Evolutionary conservation across 2,888 invertebrate species (phyloP).

Genomic region (Podotricha telesiphe): DNA sequence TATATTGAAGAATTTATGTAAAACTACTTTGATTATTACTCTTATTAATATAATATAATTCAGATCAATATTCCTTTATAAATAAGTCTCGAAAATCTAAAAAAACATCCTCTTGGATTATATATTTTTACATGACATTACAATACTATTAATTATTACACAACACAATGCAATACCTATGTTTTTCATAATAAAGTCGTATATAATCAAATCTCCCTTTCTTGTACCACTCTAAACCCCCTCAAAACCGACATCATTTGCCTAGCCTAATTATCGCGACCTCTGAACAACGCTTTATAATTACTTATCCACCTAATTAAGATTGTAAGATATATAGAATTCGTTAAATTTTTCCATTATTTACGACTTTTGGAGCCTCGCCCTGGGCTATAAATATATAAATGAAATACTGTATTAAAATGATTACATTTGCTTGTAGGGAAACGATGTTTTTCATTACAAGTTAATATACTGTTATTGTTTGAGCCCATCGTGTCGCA

Average conservation of each 20-base stretch:
- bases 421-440: not conserved
- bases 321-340: conserved; percentile 51
- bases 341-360: conserved; percentile 38
- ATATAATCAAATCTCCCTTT: conserved; percentile 18
- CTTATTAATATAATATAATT: too few relatives aligned
- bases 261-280: conserved; percentile 41
- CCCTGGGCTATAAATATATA: conserved; percentile 49
- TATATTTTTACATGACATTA: too few relatives aligned
- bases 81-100: too few relatives aligned
- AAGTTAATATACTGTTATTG: not conserved
- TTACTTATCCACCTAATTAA: conserved; percentile 56
- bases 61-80: too few relatives aligned
- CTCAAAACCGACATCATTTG: conserved; percentile 28
- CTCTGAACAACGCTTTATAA: conserved; percentile 46
- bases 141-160: not conserved
- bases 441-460: not conserved
- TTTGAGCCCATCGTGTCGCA: too few relatives aligned
- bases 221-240: conserved; percentile 16
- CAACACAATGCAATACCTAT: not conserved
- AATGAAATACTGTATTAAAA: conserved; percentile 10
- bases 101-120: too few relatives aligned
- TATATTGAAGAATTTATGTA: too few relatives aligned
- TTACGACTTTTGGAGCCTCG: conserved; percentile 50
- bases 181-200: conserved; percentile 29
- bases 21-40: too few relatives aligned